phyloP scores from a whole-genome alignment of 2,888 invertebrate species.

The Stenolophus ochropezus region DNA sequence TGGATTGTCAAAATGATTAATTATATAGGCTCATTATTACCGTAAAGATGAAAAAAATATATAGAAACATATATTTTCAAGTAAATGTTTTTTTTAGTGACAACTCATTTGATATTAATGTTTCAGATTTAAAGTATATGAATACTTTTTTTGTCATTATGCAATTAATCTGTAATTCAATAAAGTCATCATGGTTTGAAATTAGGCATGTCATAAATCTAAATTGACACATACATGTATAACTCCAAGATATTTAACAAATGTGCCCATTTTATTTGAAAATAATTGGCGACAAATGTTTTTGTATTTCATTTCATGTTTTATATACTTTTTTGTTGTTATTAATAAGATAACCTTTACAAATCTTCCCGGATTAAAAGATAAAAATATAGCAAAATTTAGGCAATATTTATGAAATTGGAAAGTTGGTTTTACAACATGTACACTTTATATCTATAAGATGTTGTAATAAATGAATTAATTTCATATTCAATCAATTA shows the following conservation, averaged over 20 bases:
- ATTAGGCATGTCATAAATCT: no score
- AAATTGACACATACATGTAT: neutral
- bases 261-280: no score
- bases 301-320: no score
- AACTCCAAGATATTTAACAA: neutral
- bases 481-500: slow-evolving; percentile 4
- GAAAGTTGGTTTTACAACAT: neutral
- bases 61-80: no score
- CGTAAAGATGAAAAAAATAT: no score
- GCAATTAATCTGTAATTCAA: no score
- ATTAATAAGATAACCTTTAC: slow-evolving; percentile 22
- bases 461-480: slow-evolving; percentile 9
- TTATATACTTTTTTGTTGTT: neutral
- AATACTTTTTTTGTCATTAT: no score
- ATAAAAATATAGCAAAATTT: slow-evolving; percentile 12
- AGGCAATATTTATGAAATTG: neutral
- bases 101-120: no score
- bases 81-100: no score
- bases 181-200: no score
- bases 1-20: neutral
- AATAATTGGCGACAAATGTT: no score
- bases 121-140: no score
- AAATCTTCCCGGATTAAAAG: neutral
- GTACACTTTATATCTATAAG: neutral
- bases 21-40: neutral